phyloP scores from a whole-genome alignment of 2,888 invertebrate species.

The Phrixothrix hirtus region DNA sequence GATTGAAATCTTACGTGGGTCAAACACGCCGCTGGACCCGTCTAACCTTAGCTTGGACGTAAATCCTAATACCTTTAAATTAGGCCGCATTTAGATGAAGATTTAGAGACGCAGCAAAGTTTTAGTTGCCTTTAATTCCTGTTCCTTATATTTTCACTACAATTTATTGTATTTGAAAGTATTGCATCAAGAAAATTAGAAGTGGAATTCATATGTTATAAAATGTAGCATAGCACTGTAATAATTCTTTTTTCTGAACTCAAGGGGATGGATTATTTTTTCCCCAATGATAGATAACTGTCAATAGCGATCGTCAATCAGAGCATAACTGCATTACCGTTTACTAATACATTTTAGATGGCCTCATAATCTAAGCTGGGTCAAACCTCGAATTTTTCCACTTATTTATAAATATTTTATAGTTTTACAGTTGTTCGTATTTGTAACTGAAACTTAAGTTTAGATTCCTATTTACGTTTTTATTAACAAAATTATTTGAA shows the following conservation, averaged over 20 bases:
- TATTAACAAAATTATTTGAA: too few relatives aligned
- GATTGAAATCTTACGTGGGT: conserved; percentile 36
- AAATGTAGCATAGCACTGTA: background rate
- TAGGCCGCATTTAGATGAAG: conserved; percentile 18
- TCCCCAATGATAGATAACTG: conserved; percentile 54
- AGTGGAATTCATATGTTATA: too few relatives aligned
- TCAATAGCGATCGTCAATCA: conserved; percentile 53
- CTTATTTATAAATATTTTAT: too few relatives aligned
- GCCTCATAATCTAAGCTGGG: conserved; percentile 1
- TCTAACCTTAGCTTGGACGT: conserved; percentile 20
- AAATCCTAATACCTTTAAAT: conserved; percentile 30
- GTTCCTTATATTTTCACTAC: too few relatives aligned
- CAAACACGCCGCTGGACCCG: conserved; percentile 24
- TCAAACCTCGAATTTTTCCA: background rate
- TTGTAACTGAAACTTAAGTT: too few relatives aligned
- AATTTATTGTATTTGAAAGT: too few relatives aligned
- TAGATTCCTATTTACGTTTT: too few relatives aligned
- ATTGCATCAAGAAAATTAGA: too few relatives aligned
- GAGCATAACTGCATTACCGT: conserved; percentile 48
- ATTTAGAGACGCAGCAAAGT: background rate
- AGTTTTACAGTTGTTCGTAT: too few relatives aligned
- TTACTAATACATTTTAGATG: conserved; percentile 26
- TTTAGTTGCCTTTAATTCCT: too few relatives aligned
- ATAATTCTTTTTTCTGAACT: conserved; percentile 8
- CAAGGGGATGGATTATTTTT: conserved; percentile 33